These are phyloP conservation scores for Silurus meridionalis DNA, from an alignment of 2,113 vertebrate genomes.

Conservation along the genomic window DNA sequence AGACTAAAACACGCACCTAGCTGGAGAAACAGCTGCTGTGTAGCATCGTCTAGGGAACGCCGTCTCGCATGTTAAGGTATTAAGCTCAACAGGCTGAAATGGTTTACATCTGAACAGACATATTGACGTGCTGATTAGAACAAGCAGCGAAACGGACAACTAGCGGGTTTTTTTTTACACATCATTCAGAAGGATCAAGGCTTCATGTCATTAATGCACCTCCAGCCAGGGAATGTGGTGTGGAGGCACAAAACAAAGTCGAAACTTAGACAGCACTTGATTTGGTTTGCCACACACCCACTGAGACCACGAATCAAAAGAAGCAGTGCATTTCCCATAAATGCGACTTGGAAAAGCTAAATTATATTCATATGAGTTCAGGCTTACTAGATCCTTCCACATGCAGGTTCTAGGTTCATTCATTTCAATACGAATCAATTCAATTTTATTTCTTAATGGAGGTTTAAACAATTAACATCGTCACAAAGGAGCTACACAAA, in stretches of 20 bases:
- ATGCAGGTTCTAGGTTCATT: not conserved
- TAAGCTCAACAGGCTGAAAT: slow-evolving; percentile 18
- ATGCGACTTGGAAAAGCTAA: slow-evolving; percentile 40
- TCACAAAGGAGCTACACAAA: too few species aligned
- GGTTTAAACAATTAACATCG: too few species aligned
- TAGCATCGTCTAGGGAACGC: slow-evolving; percentile 52
- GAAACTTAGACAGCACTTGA: slow-evolving; percentile 33
- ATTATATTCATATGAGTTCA: slow-evolving; percentile 41
- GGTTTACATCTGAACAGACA: not conserved
- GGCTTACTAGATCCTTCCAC: not conserved
- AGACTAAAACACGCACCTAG: slow-evolving; percentile 15
- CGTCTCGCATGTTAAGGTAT: slow-evolving; percentile 50
- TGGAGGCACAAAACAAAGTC: not conserved
- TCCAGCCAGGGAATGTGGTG: not conserved
- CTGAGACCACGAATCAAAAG: slow-evolving; percentile 19
- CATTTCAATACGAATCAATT: too few species aligned
- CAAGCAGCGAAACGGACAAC: not conserved
- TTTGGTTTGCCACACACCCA: slow-evolving; percentile 35
- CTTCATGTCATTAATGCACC: slow-evolving; percentile 1
- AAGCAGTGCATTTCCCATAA: slow-evolving; percentile 9
- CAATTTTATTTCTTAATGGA: too few species aligned
- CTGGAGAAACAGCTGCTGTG: slow-evolving; percentile 61
- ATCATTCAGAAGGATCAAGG: slow-evolving; percentile 18
- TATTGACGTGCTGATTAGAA: not conserved
- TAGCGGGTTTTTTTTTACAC: not conserved